A percentile compares a stretch with the other conserved stretches of the same genome.
phyloP scores from a whole-genome alignment of 2,888 invertebrate species.

The Drosophila demipolita region DNA sequence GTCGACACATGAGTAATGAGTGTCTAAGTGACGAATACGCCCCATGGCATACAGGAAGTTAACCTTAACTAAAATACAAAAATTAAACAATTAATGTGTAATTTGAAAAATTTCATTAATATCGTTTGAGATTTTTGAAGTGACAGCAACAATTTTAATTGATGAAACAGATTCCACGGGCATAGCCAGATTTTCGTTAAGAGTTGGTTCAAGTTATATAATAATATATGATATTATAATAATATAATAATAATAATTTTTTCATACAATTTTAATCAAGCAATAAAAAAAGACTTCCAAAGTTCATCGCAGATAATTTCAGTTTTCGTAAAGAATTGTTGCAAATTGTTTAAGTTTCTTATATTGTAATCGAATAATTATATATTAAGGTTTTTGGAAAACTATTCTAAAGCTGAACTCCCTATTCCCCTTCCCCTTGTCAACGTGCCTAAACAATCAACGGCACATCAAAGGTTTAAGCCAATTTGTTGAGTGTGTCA shows the following conservation, averaged over 20 bases:
- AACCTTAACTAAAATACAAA: background rate
- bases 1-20: slow-evolving; percentile 73
- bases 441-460: background rate
- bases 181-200: accelerated
- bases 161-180: background rate
- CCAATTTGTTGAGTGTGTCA: slow-evolving; percentile 8
- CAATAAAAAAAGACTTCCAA: background rate
- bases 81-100: background rate
- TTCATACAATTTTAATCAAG: background rate
- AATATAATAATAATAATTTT: too few relatives aligned
- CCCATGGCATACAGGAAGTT: slow-evolving; percentile 26
- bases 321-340: background rate
- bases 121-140: background rate
- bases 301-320: background rate
- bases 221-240: too few relatives aligned
- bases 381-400: background rate
- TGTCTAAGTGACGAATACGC: slow-evolving; percentile 66
- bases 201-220: background rate
- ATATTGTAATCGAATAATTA: background rate
- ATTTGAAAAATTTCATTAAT: background rate
- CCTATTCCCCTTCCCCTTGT: background rate
- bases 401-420: too few relatives aligned
- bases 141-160: background rate
- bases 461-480: background rate
- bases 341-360: background rate